These are phyloP conservation scores for Crotalus viridis DNA, from an alignment of 2,113 vertebrate species.

Conservation along the genomic window DNA sequence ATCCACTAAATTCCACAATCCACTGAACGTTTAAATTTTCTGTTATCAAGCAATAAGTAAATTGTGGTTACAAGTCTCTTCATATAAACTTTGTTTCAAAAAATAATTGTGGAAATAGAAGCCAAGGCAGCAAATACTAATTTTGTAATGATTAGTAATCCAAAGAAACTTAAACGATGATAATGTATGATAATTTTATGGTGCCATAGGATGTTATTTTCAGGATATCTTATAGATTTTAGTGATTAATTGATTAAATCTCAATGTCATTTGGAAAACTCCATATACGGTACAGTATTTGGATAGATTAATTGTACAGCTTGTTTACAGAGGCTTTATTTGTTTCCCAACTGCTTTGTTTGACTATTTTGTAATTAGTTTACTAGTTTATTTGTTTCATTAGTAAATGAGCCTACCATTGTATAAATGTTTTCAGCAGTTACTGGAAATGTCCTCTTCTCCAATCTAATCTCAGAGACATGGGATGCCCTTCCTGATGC, in stretches of 20 bases:
- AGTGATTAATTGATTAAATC: background rate
- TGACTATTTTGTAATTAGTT: background rate
- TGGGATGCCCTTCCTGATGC: background rate
- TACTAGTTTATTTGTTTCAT: background rate
- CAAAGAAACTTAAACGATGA: background rate
- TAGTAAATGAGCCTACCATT: background rate
- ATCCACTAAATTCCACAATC: background rate
- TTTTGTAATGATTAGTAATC: background rate
- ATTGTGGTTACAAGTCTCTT: background rate
- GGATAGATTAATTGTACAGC: background rate
- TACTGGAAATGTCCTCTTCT: background rate
- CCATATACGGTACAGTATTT: background rate
- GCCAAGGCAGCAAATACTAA: background rate
- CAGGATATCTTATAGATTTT: background rate
- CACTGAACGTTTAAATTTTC: background rate
- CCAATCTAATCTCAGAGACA: background rate
- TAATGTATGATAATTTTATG: background rate
- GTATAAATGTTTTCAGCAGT: background rate
- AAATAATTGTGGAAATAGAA: background rate
- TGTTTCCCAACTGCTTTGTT: background rate
- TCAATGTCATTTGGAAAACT: background rate
- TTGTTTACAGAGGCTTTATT: background rate
- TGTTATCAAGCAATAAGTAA: background rate
- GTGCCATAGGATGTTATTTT: background rate
- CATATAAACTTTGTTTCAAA: background rate